Evolutionary conservation across 2,113 vertebrate species (phyloP).

Genomic region (Calyptommatus sinebrachiatus): DNA sequence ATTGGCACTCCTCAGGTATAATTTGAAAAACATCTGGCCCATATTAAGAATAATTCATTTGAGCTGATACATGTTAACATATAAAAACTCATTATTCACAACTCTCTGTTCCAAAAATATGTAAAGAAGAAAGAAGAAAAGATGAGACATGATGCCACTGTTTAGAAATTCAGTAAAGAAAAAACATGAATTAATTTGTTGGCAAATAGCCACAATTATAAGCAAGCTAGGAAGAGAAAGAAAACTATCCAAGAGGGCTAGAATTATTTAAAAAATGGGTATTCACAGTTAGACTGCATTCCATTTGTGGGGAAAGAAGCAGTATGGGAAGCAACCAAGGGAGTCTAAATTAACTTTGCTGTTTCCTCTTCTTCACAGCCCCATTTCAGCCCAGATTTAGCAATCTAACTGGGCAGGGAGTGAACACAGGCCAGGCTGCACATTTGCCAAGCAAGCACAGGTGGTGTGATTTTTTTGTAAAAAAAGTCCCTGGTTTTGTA

Average conservation of each 20-base stretch:
- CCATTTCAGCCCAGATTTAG: too few species aligned
- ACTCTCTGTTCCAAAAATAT: slow-evolving; percentile 33
- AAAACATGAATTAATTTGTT: not conserved
- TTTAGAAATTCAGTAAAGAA: slow-evolving; percentile 8
- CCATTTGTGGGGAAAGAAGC: too few species aligned
- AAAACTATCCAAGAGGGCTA: not conserved
- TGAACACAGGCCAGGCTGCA: too few species aligned
- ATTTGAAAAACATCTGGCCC: slow-evolving; percentile 56
- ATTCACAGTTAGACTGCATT: not conserved
- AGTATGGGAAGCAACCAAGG: too few species aligned
- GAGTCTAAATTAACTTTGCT: too few species aligned
- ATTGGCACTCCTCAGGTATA: slow-evolving; percentile 28
- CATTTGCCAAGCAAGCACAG: too few species aligned
- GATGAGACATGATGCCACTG: slow-evolving; percentile 21
- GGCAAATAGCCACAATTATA: not conserved
- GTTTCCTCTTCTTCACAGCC: too few species aligned
- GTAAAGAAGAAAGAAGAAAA: slow-evolving; percentile 21
- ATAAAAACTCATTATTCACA: slow-evolving; percentile 1
- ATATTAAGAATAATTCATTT: slow-evolving; percentile 52
- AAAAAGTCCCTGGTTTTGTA: too few species aligned
- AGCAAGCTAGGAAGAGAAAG: not conserved
- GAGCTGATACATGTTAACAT: slow-evolving; percentile 47
- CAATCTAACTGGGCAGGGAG: too few species aligned
- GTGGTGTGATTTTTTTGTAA: too few species aligned
- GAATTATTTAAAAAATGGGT: not conserved